phyloP scores from a whole-genome alignment of 2,797 vertebrate species.

The Acrossocheilus fasciatus region DNA sequence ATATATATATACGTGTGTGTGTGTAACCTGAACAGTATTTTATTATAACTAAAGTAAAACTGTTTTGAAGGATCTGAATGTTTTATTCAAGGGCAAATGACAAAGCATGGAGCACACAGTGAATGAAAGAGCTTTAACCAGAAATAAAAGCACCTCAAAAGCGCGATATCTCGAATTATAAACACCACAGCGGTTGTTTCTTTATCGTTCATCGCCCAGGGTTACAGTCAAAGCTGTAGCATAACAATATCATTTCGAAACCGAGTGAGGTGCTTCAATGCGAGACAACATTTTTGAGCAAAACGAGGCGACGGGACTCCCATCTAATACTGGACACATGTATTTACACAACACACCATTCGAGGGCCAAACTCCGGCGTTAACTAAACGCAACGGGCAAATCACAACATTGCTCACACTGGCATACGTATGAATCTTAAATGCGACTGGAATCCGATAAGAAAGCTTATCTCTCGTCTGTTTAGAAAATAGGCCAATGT shows the following conservation, averaged over 20 bases:
- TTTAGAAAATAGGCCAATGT: slow-evolving; percentile 5
- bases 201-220: neutral
- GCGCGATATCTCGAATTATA: neutral
- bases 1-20: neutral
- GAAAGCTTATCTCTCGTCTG: neutral
- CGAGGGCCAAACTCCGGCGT: neutral
- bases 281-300: neutral
- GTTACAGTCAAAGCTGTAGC: neutral
- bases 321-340: slow-evolving; percentile 7
- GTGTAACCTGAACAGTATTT: neutral
- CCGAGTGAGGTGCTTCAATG: neutral
- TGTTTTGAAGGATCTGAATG: neutral
- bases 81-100: neutral
- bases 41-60: neutral
- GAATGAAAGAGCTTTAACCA: neutral
- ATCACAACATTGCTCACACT: neutral
- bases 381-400: neutral
- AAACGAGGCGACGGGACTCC: neutral
- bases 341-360: slow-evolving; percentile 4
- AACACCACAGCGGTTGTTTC: neutral
- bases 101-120: neutral
- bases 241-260: neutral
- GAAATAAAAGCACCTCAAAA: neutral
- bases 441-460: neutral
- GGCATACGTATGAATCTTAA: neutral